phyloP scores from a whole-genome alignment of 1,140 invertebrate genomes.

The Drosophila nasuta region DNA sequence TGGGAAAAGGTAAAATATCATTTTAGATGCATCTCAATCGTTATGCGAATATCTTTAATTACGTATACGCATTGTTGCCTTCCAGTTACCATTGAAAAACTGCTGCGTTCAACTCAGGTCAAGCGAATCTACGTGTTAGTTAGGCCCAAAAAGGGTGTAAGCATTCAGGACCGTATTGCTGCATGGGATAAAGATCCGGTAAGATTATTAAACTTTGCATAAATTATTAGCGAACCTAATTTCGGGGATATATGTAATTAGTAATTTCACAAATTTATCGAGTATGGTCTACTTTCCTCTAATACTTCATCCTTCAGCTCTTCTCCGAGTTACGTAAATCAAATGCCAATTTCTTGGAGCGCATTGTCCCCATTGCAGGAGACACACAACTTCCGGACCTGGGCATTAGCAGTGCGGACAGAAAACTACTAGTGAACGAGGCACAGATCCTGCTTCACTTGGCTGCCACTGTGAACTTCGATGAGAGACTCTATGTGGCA shows the following conservation, averaged over 20 bases:
- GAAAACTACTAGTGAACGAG: slow-evolving; percentile 61
- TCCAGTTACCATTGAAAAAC: slow-evolving; percentile 90
- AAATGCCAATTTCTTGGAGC: slow-evolving; percentile 29
- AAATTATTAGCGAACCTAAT: neutral
- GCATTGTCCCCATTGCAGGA: slow-evolving; percentile 85
- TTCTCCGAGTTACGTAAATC: slow-evolving; percentile 45
- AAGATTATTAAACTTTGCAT: slow-evolving; percentile 15
- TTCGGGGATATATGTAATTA: no score
- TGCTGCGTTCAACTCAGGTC: slow-evolving; percentile 90
- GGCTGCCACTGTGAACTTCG: slow-evolving; percentile 93
- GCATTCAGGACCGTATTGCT: slow-evolving; percentile 88
- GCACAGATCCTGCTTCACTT: slow-evolving; percentile 92
- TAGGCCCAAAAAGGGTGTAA: slow-evolving; percentile 90
- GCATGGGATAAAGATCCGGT: slow-evolving; percentile 87
- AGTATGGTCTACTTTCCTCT: neutral
- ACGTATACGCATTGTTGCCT: neutral
- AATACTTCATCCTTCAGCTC: neutral
- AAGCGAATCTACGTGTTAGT: slow-evolving; percentile 90
- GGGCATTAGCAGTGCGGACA: slow-evolving; percentile 88
- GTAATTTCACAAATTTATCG: neutral
- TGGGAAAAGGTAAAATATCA: slow-evolving; percentile 44
- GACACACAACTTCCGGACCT: slow-evolving; percentile 88
- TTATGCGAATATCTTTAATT: neutral
- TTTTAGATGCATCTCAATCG: neutral
- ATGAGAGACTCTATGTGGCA: slow-evolving; percentile 90